Evolutionary conservation across 2,797 vertebrate species (phyloP), one percentile per base, ranked within the genome.

Genomic region (Fratercula arctica): DNA sequence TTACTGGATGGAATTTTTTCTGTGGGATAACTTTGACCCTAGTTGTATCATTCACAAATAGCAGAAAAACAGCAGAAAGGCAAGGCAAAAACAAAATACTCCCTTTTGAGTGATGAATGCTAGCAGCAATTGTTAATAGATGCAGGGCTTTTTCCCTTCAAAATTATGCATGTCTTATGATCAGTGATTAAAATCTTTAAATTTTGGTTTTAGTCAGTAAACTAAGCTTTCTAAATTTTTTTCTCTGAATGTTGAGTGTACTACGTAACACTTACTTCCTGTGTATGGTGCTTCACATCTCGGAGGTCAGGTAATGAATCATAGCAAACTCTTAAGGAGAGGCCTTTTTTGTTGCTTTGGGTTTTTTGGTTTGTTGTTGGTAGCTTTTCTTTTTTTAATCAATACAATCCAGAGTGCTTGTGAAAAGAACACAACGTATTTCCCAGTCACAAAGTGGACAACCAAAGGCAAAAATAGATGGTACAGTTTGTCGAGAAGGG

Each of bases 1-100:
- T 95, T 83, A 37, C 56, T 81, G 43, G 15, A 60, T 95, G 53
- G 60, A 90, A 86, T 69, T 86, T 73, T n/a, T 46, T 69, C 24
- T 0, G 6, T 57, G 67, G 24, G 63, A 64, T 67, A 76, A 43
- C 19, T 76, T 85, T 7, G 2, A 76, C 20, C 25, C 18, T 68
- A 53, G 37, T 4, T 13, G 1, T 12, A 74, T 50, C 18, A 13
- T 24, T 79, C 9, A 17, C 14, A 85, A 88, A 80, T 14, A 85
- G 4, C 33, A 80, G 48, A 63, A 87, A 85, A 88, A 80, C 14
- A 85, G 4, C 29, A 75, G 54, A 63, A 87, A 92, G 64, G 2
- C 12, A 79, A 51, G 15, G 31, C 23, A 92, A 92, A 93, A 93
- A 63, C 13, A 63, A 78, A 90, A 77, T 63, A 25, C 5, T 74